Percentiles rank a stretch among this genome's conserved stretches.
phyloP scores from a whole-genome alignment of 1,140 invertebrate genomes.

The Aphelenchoides avenae region DNA sequence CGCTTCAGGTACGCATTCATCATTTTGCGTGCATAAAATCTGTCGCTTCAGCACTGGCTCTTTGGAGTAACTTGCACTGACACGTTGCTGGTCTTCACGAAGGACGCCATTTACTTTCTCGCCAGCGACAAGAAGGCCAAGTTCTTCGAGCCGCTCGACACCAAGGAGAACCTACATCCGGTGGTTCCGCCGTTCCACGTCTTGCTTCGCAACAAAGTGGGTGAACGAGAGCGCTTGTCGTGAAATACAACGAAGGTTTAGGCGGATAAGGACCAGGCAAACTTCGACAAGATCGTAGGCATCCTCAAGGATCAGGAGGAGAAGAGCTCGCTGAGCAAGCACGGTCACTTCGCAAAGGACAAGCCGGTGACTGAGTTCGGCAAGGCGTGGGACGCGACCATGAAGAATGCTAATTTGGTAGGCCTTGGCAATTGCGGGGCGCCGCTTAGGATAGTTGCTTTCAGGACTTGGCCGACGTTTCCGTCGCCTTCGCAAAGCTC shows the following conservation, averaged over 20 bases:
- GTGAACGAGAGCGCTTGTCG: conserved; percentile 17
- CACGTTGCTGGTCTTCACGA: conserved; percentile 83
- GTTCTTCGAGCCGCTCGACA: conserved; percentile 86
- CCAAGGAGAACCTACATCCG: conserved; percentile 71
- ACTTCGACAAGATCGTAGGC: conserved; percentile 80
- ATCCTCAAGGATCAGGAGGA: too few relatives aligned
- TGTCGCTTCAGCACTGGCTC: conserved; percentile 76
- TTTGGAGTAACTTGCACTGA: conserved; percentile 93
- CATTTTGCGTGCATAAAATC: not conserved
- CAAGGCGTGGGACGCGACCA: conserved; percentile 79
- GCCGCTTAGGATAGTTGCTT: conserved; percentile 7
- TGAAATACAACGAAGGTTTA: conserved; percentile 60
- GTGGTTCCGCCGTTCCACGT: conserved; percentile 76
- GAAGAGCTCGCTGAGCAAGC: conserved; percentile 76
- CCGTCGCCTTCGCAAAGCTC: conserved; percentile 74
- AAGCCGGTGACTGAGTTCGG: conserved; percentile 86
- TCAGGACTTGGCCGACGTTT: conserved; percentile 69
- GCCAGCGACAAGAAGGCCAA: conserved; percentile 97
- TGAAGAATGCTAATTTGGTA: conserved; percentile 74
- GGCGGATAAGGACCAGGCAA: conserved; percentile 89
- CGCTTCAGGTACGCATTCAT: conserved; percentile 35
- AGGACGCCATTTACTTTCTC: conserved; percentile 78
- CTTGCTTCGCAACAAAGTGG: conserved; percentile 81
- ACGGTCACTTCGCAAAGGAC: conserved; percentile 91
- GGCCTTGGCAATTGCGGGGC: conserved; percentile 62